Evolutionary conservation across 2,888 invertebrate genomes (phyloP), one percentile per base, ranked within the genome.

Genomic region (Acanthosepion esculentum): DNA sequence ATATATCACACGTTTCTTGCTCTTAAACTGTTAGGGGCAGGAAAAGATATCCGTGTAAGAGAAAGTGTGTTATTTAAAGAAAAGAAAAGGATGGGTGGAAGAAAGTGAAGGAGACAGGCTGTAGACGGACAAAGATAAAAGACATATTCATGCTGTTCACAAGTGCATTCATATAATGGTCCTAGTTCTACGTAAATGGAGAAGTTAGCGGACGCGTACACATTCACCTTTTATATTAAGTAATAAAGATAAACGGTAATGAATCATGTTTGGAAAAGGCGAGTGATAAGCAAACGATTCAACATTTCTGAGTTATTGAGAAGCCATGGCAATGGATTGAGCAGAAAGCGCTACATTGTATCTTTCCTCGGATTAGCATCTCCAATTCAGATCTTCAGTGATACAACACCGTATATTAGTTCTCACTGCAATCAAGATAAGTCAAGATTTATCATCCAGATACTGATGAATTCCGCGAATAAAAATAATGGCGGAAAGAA

Each of bases 221-320:
- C 78, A 78, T 78, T 78, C 78, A 78, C 78, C 78, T 78, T 78
- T 78, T 78, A 78, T 78, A n/a, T 78, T 78, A 33, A 78, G 78
- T 78, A 78, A 78, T 78, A 78, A 78, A 78, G 78, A 78, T 78
- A 78, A 78, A n/a, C 78, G n/a, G 78, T 78, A 78, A 78, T 78
- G n/a, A 78, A 78, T 78, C 78, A 78, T 33, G 33, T 78, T 78
- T n/a, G n/a, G n/a, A n/a, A 78, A 78, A 78, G 78, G n/a, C 78
- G 78, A 5, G 78, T 78, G 78, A 78, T 78, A 78, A 78, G 78
- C n/a, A 33, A 78, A 33, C 78, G 78, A 33, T 78, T 78, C 78
- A 78, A 33, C n/a, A 78, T 78, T 78, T 78, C n/a, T 78, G 78
- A 78, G 78, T 78, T 78, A 78, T 78, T n/a, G 78, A 78, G 23